phyloP scores from a whole-genome alignment of 2,888 invertebrate species.

The Leucophora obtusa region DNA sequence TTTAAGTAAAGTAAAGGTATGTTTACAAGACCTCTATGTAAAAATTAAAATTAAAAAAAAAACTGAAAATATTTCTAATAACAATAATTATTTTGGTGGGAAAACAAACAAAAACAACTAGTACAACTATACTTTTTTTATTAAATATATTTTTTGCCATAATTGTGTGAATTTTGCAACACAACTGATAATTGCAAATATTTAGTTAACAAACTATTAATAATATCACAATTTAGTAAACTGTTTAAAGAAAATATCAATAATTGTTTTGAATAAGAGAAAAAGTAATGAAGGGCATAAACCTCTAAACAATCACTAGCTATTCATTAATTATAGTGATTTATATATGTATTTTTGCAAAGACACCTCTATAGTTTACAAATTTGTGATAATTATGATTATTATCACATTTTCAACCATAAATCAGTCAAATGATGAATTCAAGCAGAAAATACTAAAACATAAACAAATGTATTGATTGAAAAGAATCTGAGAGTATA shows the following conservation, averaged over 20 bases:
- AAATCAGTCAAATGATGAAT: slow-evolving; percentile 15
- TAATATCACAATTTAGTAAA: not conserved
- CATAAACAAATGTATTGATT: slow-evolving; percentile 29
- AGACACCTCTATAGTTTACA: not conserved
- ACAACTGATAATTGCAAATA: slow-evolving; percentile 20
- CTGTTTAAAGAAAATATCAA: not conserved
- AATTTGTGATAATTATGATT: slow-evolving; percentile 12
- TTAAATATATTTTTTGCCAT: not conserved
- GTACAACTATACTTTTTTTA: not conserved
- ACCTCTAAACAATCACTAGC: not conserved
- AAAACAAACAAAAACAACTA: not conserved
- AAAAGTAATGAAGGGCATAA: slow-evolving; percentile 4
- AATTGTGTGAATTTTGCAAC: slow-evolving; percentile 31
- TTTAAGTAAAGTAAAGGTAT: slow-evolving; percentile 23
- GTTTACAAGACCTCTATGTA: not conserved
- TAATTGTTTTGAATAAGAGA: not conserved
- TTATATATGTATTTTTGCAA: not conserved
- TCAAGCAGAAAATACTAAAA: slow-evolving; percentile 1
- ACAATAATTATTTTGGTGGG: slow-evolving; percentile 14
- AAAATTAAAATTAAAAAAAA: slow-evolving; percentile 8
- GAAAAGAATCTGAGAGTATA: slow-evolving; percentile 12
- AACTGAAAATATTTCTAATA: not conserved
- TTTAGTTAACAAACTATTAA: slow-evolving; percentile 25
- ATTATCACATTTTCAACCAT: slow-evolving; percentile 9
- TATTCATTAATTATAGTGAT: not conserved